Evolutionary conservation across 2,888 invertebrate species (phyloP).

Genomic region (Acleris emargana): DNA sequence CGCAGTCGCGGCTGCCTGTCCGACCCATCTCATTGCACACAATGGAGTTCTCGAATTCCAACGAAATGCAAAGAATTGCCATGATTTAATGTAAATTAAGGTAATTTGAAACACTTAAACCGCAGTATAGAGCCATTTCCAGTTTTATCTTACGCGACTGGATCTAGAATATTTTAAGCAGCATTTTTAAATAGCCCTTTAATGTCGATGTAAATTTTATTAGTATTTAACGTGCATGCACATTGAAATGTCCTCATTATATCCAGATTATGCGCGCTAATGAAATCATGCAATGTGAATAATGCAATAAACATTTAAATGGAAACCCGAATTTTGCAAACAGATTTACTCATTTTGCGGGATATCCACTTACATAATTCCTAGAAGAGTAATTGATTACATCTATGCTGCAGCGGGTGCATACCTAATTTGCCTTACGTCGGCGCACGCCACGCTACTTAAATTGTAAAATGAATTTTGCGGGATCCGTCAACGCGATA

Average conservation of each 20-base stretch:
- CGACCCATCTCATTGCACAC: conserved; percentile 47
- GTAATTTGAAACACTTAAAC: conserved; percentile 34
- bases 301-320: conserved; percentile 15
- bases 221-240: conserved; percentile 19
- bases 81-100: conserved; percentile 46
- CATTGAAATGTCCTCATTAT: conserved; percentile 8
- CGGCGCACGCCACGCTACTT: conserved; percentile 44
- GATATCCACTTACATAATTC: conserved; percentile 21
- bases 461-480: conserved; percentile 61
- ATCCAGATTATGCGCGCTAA: conserved; percentile 16
- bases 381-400: conserved; percentile 29
- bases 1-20: conserved; percentile 44
- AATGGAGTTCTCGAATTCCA: conserved; percentile 36
- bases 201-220: conserved; percentile 24
- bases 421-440: conserved; percentile 34
- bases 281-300: conserved; percentile 21
- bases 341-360: conserved; percentile 1
- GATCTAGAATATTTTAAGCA: conserved; percentile 16
- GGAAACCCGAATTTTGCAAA: conserved; percentile 18
- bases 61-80: conserved; percentile 38
- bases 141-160: conserved; percentile 9
- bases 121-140: conserved; percentile 22
- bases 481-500: conserved; percentile 56
- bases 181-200: conserved; percentile 17
- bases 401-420: conserved; percentile 33